Percentiles rank a stretch among this genome's conserved stretches.
Conservation (phyloP, 2,888 invertebrate genomes). For the Augiades crinisus region DNA sequence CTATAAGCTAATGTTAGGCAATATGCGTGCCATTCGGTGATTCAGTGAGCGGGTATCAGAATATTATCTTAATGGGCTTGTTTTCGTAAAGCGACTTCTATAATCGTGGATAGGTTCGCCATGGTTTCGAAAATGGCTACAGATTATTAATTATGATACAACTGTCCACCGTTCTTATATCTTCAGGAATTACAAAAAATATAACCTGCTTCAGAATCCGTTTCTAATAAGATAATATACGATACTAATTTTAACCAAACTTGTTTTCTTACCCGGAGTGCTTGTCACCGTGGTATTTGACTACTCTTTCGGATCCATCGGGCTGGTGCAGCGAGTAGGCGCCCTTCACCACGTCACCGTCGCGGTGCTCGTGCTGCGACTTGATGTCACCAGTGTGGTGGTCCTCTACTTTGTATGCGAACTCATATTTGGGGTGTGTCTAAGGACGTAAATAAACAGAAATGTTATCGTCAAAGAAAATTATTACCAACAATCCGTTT, state of each 20-base stretch:
- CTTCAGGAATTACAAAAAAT: too few species aligned
- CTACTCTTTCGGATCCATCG: conserved; percentile 68
- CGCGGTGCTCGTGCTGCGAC: conserved; percentile 68
- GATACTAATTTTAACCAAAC: too few species aligned
- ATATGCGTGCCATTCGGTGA: conserved; percentile 5
- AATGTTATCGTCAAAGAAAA: background rate
- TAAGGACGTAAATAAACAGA: background rate
- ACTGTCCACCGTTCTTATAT: too few species aligned
- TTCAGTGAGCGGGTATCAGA: conserved; percentile 11
- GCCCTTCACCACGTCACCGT: conserved; percentile 63
- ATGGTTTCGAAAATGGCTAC: too few species aligned
- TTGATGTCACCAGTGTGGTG: conserved; percentile 47
- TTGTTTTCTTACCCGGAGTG: conserved; percentile 37
- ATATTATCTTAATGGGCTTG: conserved; percentile 7
- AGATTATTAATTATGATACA: too few species aligned
- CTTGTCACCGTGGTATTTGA: conserved; percentile 53
- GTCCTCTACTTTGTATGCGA: conserved; percentile 43
- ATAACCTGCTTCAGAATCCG: too few species aligned
- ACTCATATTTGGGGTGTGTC: conserved; percentile 42
- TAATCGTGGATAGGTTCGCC: too few species aligned
- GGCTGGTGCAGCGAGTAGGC: conserved; percentile 74
- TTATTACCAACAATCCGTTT: too few species aligned
- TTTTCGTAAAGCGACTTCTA: background rate
- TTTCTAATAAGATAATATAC: too few species aligned
- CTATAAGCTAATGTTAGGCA: background rate